Conservation (phyloP, 1,140 invertebrate genomes). For the Aradophagus sp. region DNA sequence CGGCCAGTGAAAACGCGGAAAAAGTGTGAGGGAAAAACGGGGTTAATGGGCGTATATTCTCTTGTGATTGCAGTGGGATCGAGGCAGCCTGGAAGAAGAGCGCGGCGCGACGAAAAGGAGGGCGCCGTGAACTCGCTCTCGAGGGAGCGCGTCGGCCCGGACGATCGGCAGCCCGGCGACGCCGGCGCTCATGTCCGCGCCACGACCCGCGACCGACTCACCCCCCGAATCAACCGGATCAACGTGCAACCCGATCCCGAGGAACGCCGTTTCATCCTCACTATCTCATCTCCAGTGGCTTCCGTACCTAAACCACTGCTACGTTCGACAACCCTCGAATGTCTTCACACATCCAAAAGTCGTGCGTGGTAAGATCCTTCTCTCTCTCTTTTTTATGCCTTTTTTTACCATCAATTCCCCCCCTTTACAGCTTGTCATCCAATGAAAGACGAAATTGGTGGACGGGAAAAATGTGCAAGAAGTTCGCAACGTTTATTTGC, state of each 20-base stretch:
- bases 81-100: constrained; percentile 5
- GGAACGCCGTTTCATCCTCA: constrained; percentile 53
- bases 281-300: constrained; percentile 57
- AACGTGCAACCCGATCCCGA: constrained; percentile 37
- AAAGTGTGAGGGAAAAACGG: too few species aligned
- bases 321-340: constrained; percentile 69
- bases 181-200: constrained; percentile 64
- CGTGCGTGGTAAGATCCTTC: constrained; percentile 67
- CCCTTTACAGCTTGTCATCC: too few species aligned
- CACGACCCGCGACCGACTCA: constrained; percentile 46
- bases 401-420: too few species aligned
- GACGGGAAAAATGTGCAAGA: too few species aligned
- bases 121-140: constrained; percentile 6
- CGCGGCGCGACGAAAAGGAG: constrained; percentile 11
- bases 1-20: too few species aligned
- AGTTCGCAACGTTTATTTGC: too few species aligned
- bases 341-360: constrained; percentile 73
- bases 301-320: constrained; percentile 62
- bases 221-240: constrained; percentile 38
- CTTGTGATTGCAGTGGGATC: constrained; percentile 17
- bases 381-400: constrained; percentile 2
- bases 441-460: too few species aligned
- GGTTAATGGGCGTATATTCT: neutral
- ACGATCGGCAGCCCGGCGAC: constrained; percentile 40
- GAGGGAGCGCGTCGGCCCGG: constrained; percentile 13